Base-by-base conservation (phyloP, 2,888 invertebrate species). In the Hermaeophaga mercurialis region DNA sequence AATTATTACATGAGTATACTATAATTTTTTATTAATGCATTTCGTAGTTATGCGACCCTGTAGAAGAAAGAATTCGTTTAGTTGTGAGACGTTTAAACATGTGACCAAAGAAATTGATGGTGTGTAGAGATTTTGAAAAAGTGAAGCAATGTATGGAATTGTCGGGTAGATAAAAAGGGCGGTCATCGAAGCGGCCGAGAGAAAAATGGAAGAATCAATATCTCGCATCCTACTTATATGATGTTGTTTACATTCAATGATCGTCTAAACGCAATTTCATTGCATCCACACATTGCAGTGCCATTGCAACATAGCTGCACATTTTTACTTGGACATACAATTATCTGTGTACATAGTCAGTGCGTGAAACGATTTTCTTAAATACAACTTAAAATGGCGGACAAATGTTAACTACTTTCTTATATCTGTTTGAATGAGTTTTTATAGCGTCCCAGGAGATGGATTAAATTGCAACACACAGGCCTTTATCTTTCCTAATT, bases 311-410 rank as follows among this genome's bases (percentile, higher is more conserved):
- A 70, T 70, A 66, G 65, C 66, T 68, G 65, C 64, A 63, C 67
- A 71, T 71, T 70, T 71, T 70, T 71, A 68, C 68, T 64, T 67
- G 63, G 65, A 69, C 66, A 63, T 67, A 66, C 65, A 70, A 70
- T 70, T 70, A 70, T 68, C 68, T 57, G 70, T 69, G 68, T 68
- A 69, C 68, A 68, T 67, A 66, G 61, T 61, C 59, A 57, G 65
- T 69, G 66, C 68, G 66, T 67, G 66, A 70, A 67, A 66, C 65
- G 65, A 68, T 71, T 70, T 71, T 69, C 67, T 69, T 64, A 66
- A 66, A 66, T 66, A 64, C 66, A 63, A 64, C 61, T 62, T 64
- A 67, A 69, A 68, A 69, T 69, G 69, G 66, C 66, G 65, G 65
- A 67, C 66, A 69, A 66, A 66, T 67, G 65, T 67, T 66, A 68